These are phyloP conservation scores for Drosophila mojavensis DNA, from an alignment of 1,140 invertebrate species.

Conservation along the genomic window DNA sequence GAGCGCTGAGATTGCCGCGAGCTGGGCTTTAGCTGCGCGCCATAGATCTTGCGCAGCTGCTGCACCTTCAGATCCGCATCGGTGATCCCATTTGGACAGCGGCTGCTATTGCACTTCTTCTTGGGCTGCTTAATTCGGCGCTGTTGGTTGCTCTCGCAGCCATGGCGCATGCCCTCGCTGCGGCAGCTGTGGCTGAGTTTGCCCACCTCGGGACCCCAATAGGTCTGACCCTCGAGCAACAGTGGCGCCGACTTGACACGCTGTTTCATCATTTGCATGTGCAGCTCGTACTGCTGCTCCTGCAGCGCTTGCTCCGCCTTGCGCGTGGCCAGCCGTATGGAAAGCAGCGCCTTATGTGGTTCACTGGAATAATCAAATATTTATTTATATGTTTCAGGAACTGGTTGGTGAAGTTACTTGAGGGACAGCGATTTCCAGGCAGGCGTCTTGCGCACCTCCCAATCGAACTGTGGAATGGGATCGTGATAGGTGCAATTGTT, in stretches of 20 bases:
- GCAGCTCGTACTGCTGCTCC: conserved; percentile 76
- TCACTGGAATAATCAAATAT: conserved; percentile 53
- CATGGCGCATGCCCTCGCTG: conserved; percentile 62
- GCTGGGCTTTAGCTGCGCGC: conserved; percentile 54
- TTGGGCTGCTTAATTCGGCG: conserved; percentile 44
- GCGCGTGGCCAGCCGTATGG: conserved; percentile 77
- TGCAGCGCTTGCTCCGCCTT: conserved; percentile 80
- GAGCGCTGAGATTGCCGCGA: conserved; percentile 66
- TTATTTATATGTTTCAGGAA: neutral
- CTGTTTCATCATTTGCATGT: conserved; percentile 82
- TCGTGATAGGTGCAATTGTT: conserved; percentile 79
- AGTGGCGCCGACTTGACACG: conserved; percentile 80
- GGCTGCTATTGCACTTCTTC: conserved; percentile 55
- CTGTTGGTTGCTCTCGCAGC: conserved; percentile 61
- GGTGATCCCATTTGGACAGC: conserved; percentile 14
- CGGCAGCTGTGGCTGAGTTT: conserved; percentile 73
- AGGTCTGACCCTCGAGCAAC: conserved; percentile 75
- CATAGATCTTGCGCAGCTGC: conserved; percentile 75
- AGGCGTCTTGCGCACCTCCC: conserved; percentile 82
- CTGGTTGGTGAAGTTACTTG: conserved; percentile 55
- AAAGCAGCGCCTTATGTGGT: conserved; percentile 73
- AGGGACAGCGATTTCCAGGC: conserved; percentile 79
- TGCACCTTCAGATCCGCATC: conserved; percentile 58
- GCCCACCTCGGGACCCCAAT: conserved; percentile 78
- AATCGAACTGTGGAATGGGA: conserved; percentile 63